Conservation (phyloP, 2,888 invertebrate species). For the Thereva nobilitata region DNA sequence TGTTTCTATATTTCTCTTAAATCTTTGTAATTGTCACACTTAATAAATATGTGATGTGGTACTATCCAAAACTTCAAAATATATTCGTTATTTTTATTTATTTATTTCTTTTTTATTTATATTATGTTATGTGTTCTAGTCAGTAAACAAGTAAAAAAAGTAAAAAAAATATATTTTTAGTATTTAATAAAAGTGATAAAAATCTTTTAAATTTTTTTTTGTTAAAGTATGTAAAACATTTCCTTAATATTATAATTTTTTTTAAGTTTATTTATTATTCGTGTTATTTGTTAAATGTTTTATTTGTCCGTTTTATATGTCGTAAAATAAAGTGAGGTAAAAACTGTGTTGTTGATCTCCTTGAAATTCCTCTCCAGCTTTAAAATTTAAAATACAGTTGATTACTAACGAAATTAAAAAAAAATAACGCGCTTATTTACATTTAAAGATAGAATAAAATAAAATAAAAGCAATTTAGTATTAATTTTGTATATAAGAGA, state of each 20-base stretch:
- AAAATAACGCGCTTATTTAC: neutral
- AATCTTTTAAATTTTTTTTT: constrained; percentile 14
- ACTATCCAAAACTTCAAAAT: constrained; percentile 48
- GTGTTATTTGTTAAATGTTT: too few relatives aligned
- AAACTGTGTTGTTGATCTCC: constrained; percentile 45
- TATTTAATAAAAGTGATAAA: too few relatives aligned
- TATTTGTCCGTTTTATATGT: constrained; percentile 17
- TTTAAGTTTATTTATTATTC: too few relatives aligned
- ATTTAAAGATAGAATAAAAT: too few relatives aligned
- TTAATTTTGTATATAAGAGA: too few relatives aligned
- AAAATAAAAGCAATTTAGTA: too few relatives aligned
- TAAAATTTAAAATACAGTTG: constrained; percentile 4
- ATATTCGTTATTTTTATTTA: constrained; percentile 38
- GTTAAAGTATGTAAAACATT: constrained; percentile 21
- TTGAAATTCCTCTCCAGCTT: constrained; percentile 45
- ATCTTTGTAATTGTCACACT: constrained; percentile 27
- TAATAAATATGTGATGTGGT: constrained; percentile 46
- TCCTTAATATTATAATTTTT: neutral
- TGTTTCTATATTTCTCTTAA: constrained; percentile 2
- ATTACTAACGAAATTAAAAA: neutral
- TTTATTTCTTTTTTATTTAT: constrained; percentile 30
- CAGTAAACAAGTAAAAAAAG: too few relatives aligned
- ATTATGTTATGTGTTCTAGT: too few relatives aligned
- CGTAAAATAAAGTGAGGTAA: constrained; percentile 8
- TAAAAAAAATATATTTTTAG: too few relatives aligned